Evolutionary conservation across 2,113 vertebrate genomes (phyloP).

Genomic region (Mustela nigripes): DNA sequence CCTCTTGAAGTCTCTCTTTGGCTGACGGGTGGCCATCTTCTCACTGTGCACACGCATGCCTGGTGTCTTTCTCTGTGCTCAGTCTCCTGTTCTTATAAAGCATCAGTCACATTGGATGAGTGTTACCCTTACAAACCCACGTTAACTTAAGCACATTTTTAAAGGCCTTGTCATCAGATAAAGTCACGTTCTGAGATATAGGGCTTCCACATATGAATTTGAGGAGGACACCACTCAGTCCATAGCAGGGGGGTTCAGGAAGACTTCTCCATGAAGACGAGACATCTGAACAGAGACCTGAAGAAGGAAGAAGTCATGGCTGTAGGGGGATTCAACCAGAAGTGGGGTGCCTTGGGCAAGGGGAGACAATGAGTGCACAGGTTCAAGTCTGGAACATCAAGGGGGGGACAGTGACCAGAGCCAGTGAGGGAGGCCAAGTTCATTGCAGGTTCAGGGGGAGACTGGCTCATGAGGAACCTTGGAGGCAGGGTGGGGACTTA

Average conservation of each 20-base stretch:
- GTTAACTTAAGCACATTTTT: neutral
- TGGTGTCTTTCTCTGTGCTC: neutral
- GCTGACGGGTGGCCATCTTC: neutral
- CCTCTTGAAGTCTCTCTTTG: neutral
- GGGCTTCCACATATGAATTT: neutral
- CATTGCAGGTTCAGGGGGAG: neutral
- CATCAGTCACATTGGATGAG: neutral
- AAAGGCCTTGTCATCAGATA: neutral
- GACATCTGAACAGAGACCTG: neutral
- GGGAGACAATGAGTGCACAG: accelerated
- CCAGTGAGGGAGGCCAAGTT: no score
- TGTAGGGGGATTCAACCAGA: neutral
- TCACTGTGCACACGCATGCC: accelerated
- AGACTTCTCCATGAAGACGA: neutral
- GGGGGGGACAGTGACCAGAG: no score
- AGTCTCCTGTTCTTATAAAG: neutral
- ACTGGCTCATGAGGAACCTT: neutral
- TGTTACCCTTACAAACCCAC: neutral
- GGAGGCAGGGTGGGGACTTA: neutral
- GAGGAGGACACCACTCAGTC: neutral
- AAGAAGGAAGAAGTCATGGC: neutral
- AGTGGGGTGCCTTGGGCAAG: accelerated
- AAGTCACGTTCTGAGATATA: neutral
- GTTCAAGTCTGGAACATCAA: neutral
- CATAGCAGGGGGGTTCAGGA: neutral